Base-by-base conservation (phyloP, 64 coral and sea anemone genomes). In the Cladopsammia gracilis region DNA sequence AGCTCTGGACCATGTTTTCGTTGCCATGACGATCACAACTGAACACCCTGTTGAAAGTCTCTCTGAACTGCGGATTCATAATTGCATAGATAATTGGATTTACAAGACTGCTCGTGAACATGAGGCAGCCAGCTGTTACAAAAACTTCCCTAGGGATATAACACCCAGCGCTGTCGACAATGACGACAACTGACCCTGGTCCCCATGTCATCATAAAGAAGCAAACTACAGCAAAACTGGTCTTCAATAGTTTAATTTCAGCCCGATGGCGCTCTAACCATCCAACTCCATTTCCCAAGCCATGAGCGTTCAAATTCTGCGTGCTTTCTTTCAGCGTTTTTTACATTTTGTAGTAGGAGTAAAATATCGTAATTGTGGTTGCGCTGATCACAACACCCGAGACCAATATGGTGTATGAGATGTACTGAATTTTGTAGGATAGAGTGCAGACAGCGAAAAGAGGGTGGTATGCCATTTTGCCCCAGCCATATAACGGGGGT, bases 401-500 rank as follows among this genome's bases (percentile, higher is more conserved):
- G n/a, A 87, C 16, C 62, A 93, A 59, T 3, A 76, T 74, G 50
- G 77, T 56, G 84, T 93, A 93, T 7, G 92, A 88, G 70, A 93
- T 67, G 53, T 93, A 54, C 44, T 88, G 15, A 16, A 78, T 25
- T 26, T 93, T 61, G 84, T 85, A 93, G 64, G 48, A 66, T 42
- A 93, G 79, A 22, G 86, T 75, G 53, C 92, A 93, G 10, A 78
- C 72, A 19, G 72, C 77, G 77, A 93, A 93, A 8, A 77, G 70
- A 0, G 47, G 18, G 4, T 84, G 86, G 80, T 77, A 93, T 46
- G 26, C 56, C 45, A 93, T 75, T 48, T 76, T 76, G 20, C 92
- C 92, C 92, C 83, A 87, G 45, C 92, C 92, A 75, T 93, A 93
- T 25, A 93, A 84, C 3, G 92, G 92, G 3, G 92, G 84, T 53